Conservation (phyloP, 2,113 vertebrate genomes). For the Pachypanchax playfairii region DNA sequence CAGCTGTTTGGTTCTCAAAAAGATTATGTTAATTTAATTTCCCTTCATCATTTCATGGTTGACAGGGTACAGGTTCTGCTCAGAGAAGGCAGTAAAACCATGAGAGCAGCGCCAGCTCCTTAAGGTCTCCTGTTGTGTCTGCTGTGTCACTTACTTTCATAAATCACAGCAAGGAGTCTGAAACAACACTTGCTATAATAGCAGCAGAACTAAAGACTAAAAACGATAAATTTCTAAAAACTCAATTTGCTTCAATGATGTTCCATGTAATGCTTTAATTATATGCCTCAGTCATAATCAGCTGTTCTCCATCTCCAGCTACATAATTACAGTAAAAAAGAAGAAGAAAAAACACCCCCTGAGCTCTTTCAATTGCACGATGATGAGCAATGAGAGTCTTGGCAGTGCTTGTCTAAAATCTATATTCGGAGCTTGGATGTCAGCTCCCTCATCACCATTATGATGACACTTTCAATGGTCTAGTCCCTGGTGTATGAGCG, state of each 20-base stretch:
- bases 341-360: no score
- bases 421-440: constrained; percentile 39
- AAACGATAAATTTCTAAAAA: constrained; percentile 3
- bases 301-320: background rate
- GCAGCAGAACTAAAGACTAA: constrained; percentile 4
- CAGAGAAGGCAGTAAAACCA: constrained; percentile 38
- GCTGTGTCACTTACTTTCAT: constrained; percentile 18
- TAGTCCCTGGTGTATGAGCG: background rate
- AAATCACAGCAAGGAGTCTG: constrained; percentile 27
- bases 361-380: constrained; percentile 10
- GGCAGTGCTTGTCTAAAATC: constrained; percentile 25
- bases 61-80: constrained; percentile 29
- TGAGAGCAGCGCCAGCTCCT: constrained; percentile 14
- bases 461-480: constrained; percentile 19
- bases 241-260: background rate
- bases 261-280: background rate
- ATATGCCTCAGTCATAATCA: constrained; percentile 5
- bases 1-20: constrained; percentile 26
- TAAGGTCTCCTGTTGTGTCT: constrained; percentile 20
- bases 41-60: constrained; percentile 42
- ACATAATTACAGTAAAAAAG: background rate
- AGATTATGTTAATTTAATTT: constrained; percentile 38
- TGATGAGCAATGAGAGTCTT: constrained; percentile 15
- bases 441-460: constrained; percentile 15
- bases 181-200: constrained; percentile 11